phyloP scores from a whole-genome alignment of 2,888 invertebrate genomes.

The Periphyllus acericola region DNA sequence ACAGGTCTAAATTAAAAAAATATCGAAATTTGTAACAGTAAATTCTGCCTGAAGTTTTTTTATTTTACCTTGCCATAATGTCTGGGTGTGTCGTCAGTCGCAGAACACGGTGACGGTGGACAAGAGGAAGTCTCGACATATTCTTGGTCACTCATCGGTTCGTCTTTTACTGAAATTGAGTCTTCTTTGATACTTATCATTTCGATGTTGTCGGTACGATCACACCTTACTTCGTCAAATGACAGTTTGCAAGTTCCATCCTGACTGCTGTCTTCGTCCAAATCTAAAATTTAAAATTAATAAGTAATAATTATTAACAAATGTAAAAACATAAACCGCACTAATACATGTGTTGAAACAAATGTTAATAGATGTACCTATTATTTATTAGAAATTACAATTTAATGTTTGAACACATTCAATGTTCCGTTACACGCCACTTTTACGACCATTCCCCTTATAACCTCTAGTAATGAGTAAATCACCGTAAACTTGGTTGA shows the following conservation, averaged over 20 bases:
- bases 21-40: no score
- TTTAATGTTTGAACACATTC: neutral
- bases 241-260: conserved; percentile 78
- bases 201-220: conserved; percentile 68
- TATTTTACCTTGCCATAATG: conserved; percentile 50
- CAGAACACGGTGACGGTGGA: conserved; percentile 70
- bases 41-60: no score
- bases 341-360: no score
- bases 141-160: conserved; percentile 77
- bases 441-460: neutral
- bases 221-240: conserved; percentile 67
- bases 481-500: no score
- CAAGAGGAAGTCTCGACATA: conserved; percentile 74
- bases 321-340: no score
- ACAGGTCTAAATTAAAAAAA: no score
- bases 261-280: conserved; percentile 91
- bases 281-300: conserved; percentile 71
- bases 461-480: no score
- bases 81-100: conserved; percentile 54
- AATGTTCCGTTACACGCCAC: neutral
- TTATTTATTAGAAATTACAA: neutral
- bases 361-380: neutral
- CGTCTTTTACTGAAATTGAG: conserved; percentile 72
- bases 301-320: neutral
- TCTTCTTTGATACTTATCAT: conserved; percentile 64